Conservation (phyloP, 64 coral and sea anemone genomes). For the Actinia equina region DNA sequence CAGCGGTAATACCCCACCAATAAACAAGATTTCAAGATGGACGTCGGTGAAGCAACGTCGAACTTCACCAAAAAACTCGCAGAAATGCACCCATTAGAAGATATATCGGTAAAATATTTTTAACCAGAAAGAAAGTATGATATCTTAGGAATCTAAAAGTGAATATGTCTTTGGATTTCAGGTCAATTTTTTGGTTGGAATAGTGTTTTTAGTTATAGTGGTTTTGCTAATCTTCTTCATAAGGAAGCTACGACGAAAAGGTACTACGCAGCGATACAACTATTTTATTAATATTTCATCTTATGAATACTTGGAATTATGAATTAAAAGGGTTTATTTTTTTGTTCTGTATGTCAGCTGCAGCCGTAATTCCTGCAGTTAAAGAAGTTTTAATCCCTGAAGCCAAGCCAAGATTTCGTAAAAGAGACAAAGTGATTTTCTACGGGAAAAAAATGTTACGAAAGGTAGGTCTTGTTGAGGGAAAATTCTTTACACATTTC, state of each 20-base stretch:
- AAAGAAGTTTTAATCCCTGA: slow-evolving; percentile 18
- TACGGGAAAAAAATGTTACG: slow-evolving; percentile 94
- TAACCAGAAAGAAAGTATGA: not conserved
- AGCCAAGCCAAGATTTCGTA: slow-evolving; percentile 87
- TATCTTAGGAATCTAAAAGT: not conserved
- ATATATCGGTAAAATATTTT: slow-evolving; percentile 29
- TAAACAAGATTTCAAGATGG: slow-evolving; percentile 41
- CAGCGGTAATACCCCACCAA: slow-evolving; percentile 29
- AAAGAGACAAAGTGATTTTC: slow-evolving; percentile 98
- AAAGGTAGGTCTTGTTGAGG: slow-evolving; percentile 48
- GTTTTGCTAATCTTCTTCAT: slow-evolving; percentile 14
- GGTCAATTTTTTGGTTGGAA: slow-evolving; percentile 61
- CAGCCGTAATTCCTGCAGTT: slow-evolving; percentile 1
- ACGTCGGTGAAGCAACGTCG: not conserved
- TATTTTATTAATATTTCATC: not conserved
- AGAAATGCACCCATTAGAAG: slow-evolving; percentile 36
- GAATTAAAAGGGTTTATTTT: not conserved
- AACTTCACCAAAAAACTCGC: slow-evolving; percentile 25
- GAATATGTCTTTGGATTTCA: slow-evolving; percentile 20
- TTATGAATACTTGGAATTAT: not conserved
- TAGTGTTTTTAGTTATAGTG: slow-evolving; percentile 35
- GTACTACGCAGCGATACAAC: not conserved
- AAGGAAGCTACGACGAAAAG: slow-evolving; percentile 27
- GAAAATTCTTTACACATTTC: not conserved
- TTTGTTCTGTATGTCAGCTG: not conserved